A percentile compares a stretch with the other conserved stretches of the same genome.
These are phyloP conservation scores for Acromyrmex charruanus DNA, from an alignment of 1,140 invertebrate species.

Conservation along the genomic window DNA sequence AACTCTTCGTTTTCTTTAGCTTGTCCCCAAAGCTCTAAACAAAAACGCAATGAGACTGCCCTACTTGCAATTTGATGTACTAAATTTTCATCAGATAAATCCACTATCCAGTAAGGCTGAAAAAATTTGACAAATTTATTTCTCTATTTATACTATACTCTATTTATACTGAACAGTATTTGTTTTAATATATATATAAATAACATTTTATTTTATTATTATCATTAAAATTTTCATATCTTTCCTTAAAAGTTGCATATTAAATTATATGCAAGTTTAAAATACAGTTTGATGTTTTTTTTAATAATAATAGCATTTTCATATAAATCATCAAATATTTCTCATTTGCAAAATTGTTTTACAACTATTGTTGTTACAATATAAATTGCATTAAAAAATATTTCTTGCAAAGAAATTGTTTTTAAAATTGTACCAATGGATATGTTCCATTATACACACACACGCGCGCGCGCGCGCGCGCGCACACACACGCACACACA, in stretches of 20 bases:
- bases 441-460: no score
- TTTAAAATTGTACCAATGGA: no score
- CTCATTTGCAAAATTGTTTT: no score
- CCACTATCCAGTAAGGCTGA: conserved; percentile 93
- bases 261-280: neutral
- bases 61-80: conserved; percentile 90
- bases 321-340: no score
- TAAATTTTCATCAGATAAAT: conserved; percentile 89
- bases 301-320: no score
- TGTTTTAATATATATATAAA: neutral
- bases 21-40: conserved; percentile 93
- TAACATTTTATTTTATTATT: neutral
- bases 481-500: no score
- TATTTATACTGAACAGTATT: neutral
- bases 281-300: neutral
- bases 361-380: no score
- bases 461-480: no score
- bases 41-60: conserved; percentile 92
- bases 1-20: conserved; percentile 88
- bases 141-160: neutral
- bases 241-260: neutral
- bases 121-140: conserved; percentile 35
- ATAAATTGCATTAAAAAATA: no score
- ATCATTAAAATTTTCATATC: neutral
- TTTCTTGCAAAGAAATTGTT: no score